Evolutionary conservation across 2,113 vertebrate species (phyloP), one percentile per base, ranked within the genome.

Genomic region (Picathartes gymnocephalus): DNA sequence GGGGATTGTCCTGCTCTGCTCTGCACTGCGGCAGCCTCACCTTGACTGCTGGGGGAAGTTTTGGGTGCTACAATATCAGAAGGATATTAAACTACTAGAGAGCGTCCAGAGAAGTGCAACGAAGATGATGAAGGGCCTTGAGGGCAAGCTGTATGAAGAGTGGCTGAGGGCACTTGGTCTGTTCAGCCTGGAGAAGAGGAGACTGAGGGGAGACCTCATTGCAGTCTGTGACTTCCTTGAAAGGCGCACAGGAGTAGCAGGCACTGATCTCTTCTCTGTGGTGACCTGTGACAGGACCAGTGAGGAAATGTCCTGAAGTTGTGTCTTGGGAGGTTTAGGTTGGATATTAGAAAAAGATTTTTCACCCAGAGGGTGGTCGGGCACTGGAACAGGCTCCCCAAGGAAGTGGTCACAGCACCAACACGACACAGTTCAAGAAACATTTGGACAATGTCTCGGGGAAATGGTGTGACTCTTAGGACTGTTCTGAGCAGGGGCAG

Each of bases 121-220:
- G 1, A 51, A 37, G 21, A 23, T 45, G 8, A 14, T 37, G 27
- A 60, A 45, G 14, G 8, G 5, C 9, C 17, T 50, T 8, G 44
- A 66, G 37, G 17, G 3, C 21, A 68, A 76, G 11, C 3, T 0
- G 0, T 10, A 5, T 18, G 31, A 44, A 27, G 4, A 45, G 19
- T 0, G 0, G 33, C 33, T 60, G 53, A 33, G 23, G 3, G 2
- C 15, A 19, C 18, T 77, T 27, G 24, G 4, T 4, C 16, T 50
- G 31, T 21, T 35, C 35, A 50, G 5, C 30, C 23, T 40, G 30
- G 35, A 27, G 33, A 7, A 33, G 42, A 27, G 33, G 10, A 33
- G 42, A 27, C 21, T 83, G 35, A 66, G 16, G 10, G 0, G 24
- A 66, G 1, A 24, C 10, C 24, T 48, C 51, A 57, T 0, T 35